Percentiles rank a stretch among this genome's conserved stretches.
These are phyloP conservation scores for Sesia bembeciformis DNA, from an alignment of 2,888 invertebrate species.

Conservation along the genomic window DNA sequence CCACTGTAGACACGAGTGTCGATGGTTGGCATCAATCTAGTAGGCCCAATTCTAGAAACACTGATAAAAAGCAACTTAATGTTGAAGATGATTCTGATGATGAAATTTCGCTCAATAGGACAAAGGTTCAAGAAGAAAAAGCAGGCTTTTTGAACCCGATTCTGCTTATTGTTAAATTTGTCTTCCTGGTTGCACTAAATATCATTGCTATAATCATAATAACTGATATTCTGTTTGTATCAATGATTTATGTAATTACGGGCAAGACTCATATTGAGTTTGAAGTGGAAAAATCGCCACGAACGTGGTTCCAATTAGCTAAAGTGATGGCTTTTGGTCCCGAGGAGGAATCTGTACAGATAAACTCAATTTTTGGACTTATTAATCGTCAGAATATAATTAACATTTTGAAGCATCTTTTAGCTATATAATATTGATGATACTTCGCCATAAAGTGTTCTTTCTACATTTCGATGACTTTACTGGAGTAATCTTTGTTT, in stretches of 20 bases:
- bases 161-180: constrained; percentile 23
- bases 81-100: constrained; percentile 9
- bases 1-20: background rate
- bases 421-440: background rate
- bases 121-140: background rate
- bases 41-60: background rate
- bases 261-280: constrained; percentile 39
- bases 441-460: background rate
- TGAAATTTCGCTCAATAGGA: background rate
- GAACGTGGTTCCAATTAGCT: constrained; percentile 26
- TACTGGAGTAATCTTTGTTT: no score
- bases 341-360: constrained; percentile 28
- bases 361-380: constrained; percentile 33
- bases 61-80: constrained; percentile 2
- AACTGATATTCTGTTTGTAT: constrained; percentile 29
- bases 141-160: constrained; percentile 16
- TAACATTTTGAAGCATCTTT: constrained; percentile 29
- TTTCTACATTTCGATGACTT: no score
- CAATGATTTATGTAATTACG: constrained; percentile 28
- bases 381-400: constrained; percentile 33
- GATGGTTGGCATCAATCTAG: background rate
- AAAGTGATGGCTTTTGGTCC: constrained; percentile 32
- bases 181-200: constrained; percentile 32
- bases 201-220: constrained; percentile 25
- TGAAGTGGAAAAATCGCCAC: constrained; percentile 23